Base-by-base conservation (phyloP, 2,113 vertebrate genomes). In the Oryzias celebensis region DNA sequence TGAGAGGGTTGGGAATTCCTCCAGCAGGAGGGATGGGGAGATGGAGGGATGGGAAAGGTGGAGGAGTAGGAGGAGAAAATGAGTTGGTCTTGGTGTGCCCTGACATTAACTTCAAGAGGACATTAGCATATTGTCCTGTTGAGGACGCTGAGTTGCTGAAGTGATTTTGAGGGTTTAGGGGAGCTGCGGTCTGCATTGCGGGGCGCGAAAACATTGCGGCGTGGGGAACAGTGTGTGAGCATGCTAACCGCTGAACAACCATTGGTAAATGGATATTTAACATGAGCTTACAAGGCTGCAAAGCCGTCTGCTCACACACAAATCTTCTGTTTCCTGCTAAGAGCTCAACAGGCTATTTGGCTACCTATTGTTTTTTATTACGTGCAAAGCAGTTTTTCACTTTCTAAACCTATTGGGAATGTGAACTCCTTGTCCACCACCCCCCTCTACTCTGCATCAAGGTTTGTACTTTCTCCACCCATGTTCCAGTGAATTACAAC, bases 1-100 rank as follows among this genome's bases (percentile, higher is more conserved):
- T 85, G 93, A 93, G 94, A 93, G 88, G 87, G 83, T 88, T 92
- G 91, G 92, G 91, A 92, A 93, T 92, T 90, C 86, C 89, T 91
- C 83, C 86, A 90, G 86, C 91, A 78, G 91, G 88, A 91, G 88
- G 90, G 90, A 87, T 82, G 70, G 65, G 73, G 80, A 68, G 77
- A 81, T 65, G 73, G 74, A 67, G 68, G 79, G 85, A 79, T 86
- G 75, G 78, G 72, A 82, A 90, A 84, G 84, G 81, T 81, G 70
- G 68, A 86, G 68, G 45, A 81, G 90, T 71, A 84, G 89, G 74
- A 85, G 90, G 68, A 82, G 85, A 75, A 83, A 58, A 53, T 54
- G 73, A 71, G 72, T 17, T 61, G 49, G 75, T 52, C 79, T 86
- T 80, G 68, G 80, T 77, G 83, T 80, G 44, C 64, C 58, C 78